Percentiles rank a stretch among this genome's conserved stretches.
Conservation (phyloP, 1,140 invertebrate genomes). For the Dendrolimus punctatus region DNA sequence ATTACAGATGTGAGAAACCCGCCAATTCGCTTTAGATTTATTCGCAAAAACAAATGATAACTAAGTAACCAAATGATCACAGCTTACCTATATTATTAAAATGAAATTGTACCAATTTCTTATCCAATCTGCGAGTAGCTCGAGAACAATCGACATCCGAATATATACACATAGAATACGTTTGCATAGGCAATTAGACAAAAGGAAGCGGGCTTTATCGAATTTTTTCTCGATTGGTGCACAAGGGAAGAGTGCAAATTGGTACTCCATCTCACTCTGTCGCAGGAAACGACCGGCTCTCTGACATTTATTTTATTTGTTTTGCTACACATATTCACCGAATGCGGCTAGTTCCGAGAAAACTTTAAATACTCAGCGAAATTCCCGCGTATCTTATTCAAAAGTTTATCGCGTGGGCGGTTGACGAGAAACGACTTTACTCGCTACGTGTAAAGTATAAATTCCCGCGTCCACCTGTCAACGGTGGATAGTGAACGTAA, state of each 20-base stretch:
- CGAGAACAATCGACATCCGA: slow-evolving; percentile 36
- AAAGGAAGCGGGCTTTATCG: slow-evolving; percentile 66
- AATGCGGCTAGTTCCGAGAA: slow-evolving; percentile 14
- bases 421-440: slow-evolving; percentile 21
- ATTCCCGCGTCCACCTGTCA: slow-evolving; percentile 26
- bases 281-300: slow-evolving; percentile 13
- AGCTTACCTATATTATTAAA: too few relatives aligned
- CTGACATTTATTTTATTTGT: slow-evolving; percentile 36
- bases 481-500: slow-evolving; percentile 40
- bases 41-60: too few relatives aligned
- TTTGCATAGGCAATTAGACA: slow-evolving; percentile 66
- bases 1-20: too few relatives aligned
- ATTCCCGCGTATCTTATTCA: slow-evolving; percentile 32
- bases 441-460: slow-evolving; percentile 20
- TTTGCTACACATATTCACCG: slow-evolving; percentile 16
- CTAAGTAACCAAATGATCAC: too few relatives aligned
- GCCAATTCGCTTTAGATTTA: too few relatives aligned
- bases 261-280: slow-evolving; percentile 47
- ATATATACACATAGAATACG: slow-evolving; percentile 29
- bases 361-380: slow-evolving; percentile 17
- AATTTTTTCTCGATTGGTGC: slow-evolving; percentile 67
- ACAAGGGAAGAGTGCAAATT: slow-evolving; percentile 61
- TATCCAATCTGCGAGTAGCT: slow-evolving; percentile 1
- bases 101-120: too few relatives aligned
- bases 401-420: slow-evolving; percentile 35